These are phyloP conservation scores for Ceraclea dissimilis DNA, from an alignment of 2,888 invertebrate genomes.

Conservation along the genomic window DNA sequence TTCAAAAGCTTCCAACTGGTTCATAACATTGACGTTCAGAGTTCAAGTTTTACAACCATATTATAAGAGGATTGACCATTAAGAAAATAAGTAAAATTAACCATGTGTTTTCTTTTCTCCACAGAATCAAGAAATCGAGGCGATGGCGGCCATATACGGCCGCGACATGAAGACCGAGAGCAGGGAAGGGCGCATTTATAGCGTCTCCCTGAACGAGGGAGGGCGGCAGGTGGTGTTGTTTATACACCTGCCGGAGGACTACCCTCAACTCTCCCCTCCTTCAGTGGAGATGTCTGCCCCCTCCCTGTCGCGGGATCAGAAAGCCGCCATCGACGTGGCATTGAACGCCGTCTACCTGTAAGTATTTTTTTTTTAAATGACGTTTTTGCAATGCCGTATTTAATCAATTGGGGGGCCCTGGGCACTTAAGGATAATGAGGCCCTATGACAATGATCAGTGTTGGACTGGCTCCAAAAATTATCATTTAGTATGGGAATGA, in stretches of 20 bases:
- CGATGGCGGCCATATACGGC: constrained; percentile 62
- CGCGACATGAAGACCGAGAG: constrained; percentile 59
- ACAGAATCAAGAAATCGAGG: constrained; percentile 66
- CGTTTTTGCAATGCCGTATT: neutral
- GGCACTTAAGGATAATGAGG: too few relatives aligned
- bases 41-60: too few relatives aligned
- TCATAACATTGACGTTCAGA: too few relatives aligned
- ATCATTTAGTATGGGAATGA: too few relatives aligned
- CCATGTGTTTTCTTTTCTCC: too few relatives aligned
- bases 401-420: too few relatives aligned
- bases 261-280: constrained; percentile 59
- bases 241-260: constrained; percentile 58
- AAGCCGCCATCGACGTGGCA: constrained; percentile 45
- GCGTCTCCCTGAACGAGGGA: constrained; percentile 48
- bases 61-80: too few relatives aligned
- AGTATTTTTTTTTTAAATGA: constrained; percentile 31
- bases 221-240: constrained; percentile 49
- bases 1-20: too few relatives aligned
- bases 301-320: constrained; percentile 53
- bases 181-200: constrained; percentile 48
- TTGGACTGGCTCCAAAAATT: too few relatives aligned
- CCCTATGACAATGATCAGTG: too few relatives aligned
- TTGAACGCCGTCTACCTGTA: constrained; percentile 62
- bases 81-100: too few relatives aligned
- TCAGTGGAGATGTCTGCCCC: constrained; percentile 65